Base-by-base conservation (phyloP, 1,140 invertebrate species). In the Maconellicoccus hirsutus region DNA sequence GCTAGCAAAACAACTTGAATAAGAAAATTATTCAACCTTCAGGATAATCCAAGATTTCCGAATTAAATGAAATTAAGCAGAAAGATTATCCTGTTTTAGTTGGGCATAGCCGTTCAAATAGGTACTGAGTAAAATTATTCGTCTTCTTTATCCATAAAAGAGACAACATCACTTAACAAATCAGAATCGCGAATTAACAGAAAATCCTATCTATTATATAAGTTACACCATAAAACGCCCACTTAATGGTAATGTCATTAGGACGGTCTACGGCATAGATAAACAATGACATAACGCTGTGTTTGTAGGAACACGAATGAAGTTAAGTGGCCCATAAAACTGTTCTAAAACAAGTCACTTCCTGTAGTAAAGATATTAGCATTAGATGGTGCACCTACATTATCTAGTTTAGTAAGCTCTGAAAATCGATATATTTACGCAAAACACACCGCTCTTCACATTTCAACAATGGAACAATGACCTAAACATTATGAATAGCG, bases 181-280 rank as follows among this genome's bases (percentile, higher is more conserved):
- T 52, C 42, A 52, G 42, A 52, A 52, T 19, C 12, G 12, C 42
- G 42, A 52, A 52, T 52, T 52, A 52, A 52, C 42, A 16, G 12
- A 19, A 52, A 52, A 52, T 52, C 42, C 42, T 52, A 52, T 14
- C 42, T 19, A 52, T 52, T 52, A 16, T 52, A 19, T 52, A 52
- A 52, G 42, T 52, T 52, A 52, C 10, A 52, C 42, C 12, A 52
- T 52, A 52, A 52, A 52, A 52, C 42, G 42, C 42, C 42, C 42
- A 52, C 42, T 52, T 52, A 52, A 52, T 52, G 42, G n/a, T 52
- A 52, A 52, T 52, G 42, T 52, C 42, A 52, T 52, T 52, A 52
- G 42, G 42, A 52, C 42, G 42, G 42, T 52, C 16, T 52, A 52
- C 42, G 42, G 42, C 42, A 52, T 52, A 52, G 42, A 52, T 52